These are phyloP conservation scores for Morus bassanus DNA, from an alignment of 2,797 vertebrate genomes.

Conservation along the genomic window DNA sequence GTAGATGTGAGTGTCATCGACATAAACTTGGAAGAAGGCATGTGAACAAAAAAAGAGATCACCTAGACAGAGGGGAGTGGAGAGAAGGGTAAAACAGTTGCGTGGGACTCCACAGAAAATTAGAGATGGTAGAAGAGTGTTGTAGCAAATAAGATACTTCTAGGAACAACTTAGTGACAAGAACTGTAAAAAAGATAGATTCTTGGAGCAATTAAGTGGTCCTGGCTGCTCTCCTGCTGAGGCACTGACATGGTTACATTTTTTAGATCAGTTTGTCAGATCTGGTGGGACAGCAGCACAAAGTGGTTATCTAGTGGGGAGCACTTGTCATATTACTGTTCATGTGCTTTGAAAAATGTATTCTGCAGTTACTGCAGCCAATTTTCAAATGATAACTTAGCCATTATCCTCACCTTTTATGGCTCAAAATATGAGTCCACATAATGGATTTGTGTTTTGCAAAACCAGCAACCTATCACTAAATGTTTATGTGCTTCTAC, in stretches of 20 bases:
- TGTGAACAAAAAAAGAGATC: background rate
- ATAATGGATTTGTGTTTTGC: conserved; percentile 29
- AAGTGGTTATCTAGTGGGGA: background rate
- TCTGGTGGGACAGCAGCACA: conserved; percentile 17
- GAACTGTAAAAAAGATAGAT: background rate
- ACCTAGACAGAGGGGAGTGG: background rate
- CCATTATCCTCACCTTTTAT: conserved; percentile 36
- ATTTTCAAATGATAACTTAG: conserved; percentile 43
- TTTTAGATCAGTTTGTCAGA: background rate
- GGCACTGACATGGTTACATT: background rate
- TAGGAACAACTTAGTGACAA: background rate
- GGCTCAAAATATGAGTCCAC: background rate
- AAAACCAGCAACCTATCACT: background rate
- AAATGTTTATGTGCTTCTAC: background rate
- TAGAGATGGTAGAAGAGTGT: background rate
- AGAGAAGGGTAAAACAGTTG: background rate
- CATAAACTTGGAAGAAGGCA: background rate
- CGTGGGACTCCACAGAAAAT: background rate
- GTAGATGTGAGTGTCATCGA: background rate
- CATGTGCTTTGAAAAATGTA: conserved; percentile 22
- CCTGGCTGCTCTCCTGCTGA: background rate
- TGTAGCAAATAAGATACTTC: background rate
- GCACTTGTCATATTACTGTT: conserved; percentile 21
- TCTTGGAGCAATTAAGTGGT: background rate
- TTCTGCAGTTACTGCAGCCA: background rate